A percentile compares a stretch with the other conserved stretches of the same genome.
phyloP scores from a whole-genome alignment of 2,888 invertebrate genomes.

The Athalia circularis region DNA sequence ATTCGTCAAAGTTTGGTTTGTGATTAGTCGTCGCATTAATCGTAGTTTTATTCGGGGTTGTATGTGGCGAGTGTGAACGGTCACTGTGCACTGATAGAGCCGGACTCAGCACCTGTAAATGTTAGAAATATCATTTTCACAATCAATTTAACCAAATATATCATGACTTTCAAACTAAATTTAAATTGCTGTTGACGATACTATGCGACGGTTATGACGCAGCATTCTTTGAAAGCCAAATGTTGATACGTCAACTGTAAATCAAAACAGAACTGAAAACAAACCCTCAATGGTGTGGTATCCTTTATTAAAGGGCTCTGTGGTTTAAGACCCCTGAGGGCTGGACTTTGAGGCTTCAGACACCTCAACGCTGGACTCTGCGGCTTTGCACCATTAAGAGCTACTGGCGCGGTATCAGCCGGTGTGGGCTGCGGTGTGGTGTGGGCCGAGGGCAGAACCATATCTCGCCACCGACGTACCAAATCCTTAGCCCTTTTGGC shows the following conservation, averaged over 20 bases:
- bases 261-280: slow-evolving; percentile 50
- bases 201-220: too few species aligned
- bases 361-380: slow-evolving; percentile 67
- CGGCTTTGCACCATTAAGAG: slow-evolving; percentile 69
- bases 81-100: slow-evolving; percentile 72
- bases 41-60: slow-evolving; percentile 65
- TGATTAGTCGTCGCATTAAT: slow-evolving; percentile 65
- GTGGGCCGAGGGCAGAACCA: slow-evolving; percentile 80
- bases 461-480: slow-evolving; percentile 94
- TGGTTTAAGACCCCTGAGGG: slow-evolving; percentile 66
- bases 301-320: slow-evolving; percentile 70
- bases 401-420: slow-evolving; percentile 66
- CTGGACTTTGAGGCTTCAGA: slow-evolving; percentile 70
- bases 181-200: neutral
- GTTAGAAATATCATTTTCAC: neutral
- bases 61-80: slow-evolving; percentile 69
- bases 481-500: slow-evolving; percentile 94
- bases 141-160: neutral
- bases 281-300: slow-evolving; percentile 67
- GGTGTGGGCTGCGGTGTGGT: slow-evolving; percentile 67
- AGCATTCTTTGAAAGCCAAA: neutral
- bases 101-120: slow-evolving; percentile 69
- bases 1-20: slow-evolving; percentile 60
- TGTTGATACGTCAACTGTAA: neutral
- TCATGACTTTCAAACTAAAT: neutral